Conservation (phyloP, 1,140 invertebrate genomes). For the Nylanderia fulva region DNA sequence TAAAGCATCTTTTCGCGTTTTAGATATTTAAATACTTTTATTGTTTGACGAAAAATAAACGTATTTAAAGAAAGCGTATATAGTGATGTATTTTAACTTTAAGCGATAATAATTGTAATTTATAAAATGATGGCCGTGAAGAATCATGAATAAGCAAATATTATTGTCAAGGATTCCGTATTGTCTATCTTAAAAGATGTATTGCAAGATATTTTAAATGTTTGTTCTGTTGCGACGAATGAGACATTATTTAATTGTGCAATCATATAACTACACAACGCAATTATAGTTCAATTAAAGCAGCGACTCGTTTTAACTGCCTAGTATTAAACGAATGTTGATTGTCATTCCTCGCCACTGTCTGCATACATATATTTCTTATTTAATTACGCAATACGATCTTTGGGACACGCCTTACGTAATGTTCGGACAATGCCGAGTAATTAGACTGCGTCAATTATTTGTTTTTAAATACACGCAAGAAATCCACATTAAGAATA, state of each 20-base stretch:
- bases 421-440: conserved; percentile 26
- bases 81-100: conserved; percentile 4
- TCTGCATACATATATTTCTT: not conserved
- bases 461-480: not conserved
- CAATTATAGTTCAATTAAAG: conserved; percentile 12
- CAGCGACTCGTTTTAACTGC: not conserved
- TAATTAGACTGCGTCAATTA: conserved; percentile 24
- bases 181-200: not conserved
- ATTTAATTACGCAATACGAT: conserved; percentile 47
- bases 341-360: not conserved
- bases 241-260: not conserved
- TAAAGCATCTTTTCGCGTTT: not conserved
- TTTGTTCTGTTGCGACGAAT: not conserved
- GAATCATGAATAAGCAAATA: not conserved
- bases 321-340: conserved; percentile 1
- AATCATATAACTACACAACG: conserved; percentile 16
- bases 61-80: not conserved
- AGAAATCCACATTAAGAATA: not conserved
- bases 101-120: conserved; percentile 11
- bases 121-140: conserved; percentile 13
- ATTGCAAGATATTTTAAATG: not conserved
- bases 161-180: not conserved
- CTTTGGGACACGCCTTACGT: not conserved
- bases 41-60: not conserved
- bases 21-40: not conserved